Percentiles rank a stretch among this genome's conserved stretches.
phyloP scores from a whole-genome alignment of 1,140 invertebrate species.

The Phocides pigmalion region DNA sequence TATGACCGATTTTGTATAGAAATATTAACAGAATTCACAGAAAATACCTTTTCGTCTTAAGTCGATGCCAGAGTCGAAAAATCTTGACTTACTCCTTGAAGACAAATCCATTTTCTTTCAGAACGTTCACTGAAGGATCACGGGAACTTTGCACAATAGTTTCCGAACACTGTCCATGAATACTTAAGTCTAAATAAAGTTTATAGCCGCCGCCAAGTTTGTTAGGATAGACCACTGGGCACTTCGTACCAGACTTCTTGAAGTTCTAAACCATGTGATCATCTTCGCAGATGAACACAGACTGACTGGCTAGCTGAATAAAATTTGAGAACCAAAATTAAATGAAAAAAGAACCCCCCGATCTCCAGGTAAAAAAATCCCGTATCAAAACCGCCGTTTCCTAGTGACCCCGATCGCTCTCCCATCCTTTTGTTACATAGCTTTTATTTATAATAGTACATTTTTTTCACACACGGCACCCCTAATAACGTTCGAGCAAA shows the following conservation, averaged over 20 bases:
- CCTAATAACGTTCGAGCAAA: slow-evolving; percentile 79
- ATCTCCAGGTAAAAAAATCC: slow-evolving; percentile 77
- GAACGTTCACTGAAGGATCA: slow-evolving; percentile 43
- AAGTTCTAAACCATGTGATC: slow-evolving; percentile 78
- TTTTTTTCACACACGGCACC: slow-evolving; percentile 82
- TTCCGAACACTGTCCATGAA: slow-evolving; percentile 19
- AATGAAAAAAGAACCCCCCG: slow-evolving; percentile 74
- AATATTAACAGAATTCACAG: slow-evolving; percentile 44
- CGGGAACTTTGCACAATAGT: slow-evolving; percentile 7
- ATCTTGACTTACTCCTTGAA: slow-evolving; percentile 82
- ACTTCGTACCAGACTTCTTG: slow-evolving; percentile 50
- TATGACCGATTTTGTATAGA: not conserved
- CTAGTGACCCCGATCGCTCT: slow-evolving; percentile 82
- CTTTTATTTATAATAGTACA: slow-evolving; percentile 82
- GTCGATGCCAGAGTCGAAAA: slow-evolving; percentile 82
- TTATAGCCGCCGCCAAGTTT: slow-evolving; percentile 29
- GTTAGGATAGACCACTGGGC: slow-evolving; percentile 64
- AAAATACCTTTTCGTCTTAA: slow-evolving; percentile 77
- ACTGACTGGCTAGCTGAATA: slow-evolving; percentile 76
- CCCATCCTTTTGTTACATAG: slow-evolving; percentile 76
- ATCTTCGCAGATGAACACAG: slow-evolving; percentile 81
- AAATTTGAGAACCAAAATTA: slow-evolving; percentile 63
- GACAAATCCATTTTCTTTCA: slow-evolving; percentile 75
- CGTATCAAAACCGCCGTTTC: slow-evolving; percentile 82
- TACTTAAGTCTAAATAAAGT: slow-evolving; percentile 40